Percentiles rank a stretch among this genome's conserved stretches.
Conservation (phyloP, 2,797 vertebrate species). For the Ctenochaetus hawaiiensis region DNA sequence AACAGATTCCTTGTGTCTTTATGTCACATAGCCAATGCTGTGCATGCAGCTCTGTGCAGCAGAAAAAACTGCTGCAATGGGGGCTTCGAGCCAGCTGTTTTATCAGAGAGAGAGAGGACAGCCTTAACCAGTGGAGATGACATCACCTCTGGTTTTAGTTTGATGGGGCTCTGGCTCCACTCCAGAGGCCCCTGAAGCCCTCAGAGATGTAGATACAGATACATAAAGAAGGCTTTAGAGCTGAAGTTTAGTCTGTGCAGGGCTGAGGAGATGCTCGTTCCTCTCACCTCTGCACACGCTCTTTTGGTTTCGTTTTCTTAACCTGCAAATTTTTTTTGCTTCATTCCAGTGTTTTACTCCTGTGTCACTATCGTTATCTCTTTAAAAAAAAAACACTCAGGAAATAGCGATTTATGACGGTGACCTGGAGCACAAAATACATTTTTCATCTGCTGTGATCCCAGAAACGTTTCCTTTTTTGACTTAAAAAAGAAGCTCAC, state of each 20-base stretch:
- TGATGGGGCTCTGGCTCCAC: conserved; percentile 69
- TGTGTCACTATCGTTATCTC: not conserved
- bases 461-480: conserved; percentile 10
- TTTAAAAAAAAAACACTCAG: conserved; percentile 5
- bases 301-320: conserved; percentile 31
- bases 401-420: conserved; percentile 1
- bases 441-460: not conserved
- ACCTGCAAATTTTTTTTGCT: conserved; percentile 19
- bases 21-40: conserved; percentile 31
- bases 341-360: not conserved
- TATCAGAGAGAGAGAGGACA: conserved; percentile 62
- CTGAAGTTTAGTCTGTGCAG: conserved; percentile 38
- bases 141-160: conserved; percentile 77
- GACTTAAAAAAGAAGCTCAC: not conserved
- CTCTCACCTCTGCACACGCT: conserved; percentile 37
- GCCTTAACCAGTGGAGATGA: conserved; percentile 70
- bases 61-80: conserved; percentile 30
- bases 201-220: conserved; percentile 59
- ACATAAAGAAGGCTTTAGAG: conserved; percentile 29
- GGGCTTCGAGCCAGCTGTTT: conserved; percentile 59
- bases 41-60: conserved; percentile 30
- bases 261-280: conserved; percentile 49
- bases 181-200: conserved; percentile 62
- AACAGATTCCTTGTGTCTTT: conserved; percentile 21
- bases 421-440: not conserved